phyloP scores from a whole-genome alignment of 2,888 invertebrate genomes.

The Pammene fasciana region DNA sequence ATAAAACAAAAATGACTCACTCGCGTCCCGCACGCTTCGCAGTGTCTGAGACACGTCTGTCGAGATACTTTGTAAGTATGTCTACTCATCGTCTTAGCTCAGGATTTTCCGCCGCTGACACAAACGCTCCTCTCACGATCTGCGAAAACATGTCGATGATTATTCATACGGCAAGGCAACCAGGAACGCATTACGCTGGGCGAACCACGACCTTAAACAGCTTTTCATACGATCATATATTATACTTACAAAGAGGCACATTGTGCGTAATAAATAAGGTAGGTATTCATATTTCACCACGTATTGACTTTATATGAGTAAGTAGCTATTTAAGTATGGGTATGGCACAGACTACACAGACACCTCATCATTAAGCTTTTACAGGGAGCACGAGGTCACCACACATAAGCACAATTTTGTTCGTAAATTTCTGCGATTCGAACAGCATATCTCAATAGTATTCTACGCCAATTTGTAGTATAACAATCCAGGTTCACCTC shows the following conservation, averaged over 20 bases:
- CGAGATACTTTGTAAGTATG: background rate
- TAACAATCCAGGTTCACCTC: too few relatives aligned
- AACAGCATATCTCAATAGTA: too few relatives aligned
- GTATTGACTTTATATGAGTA: too few relatives aligned
- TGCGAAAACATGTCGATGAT: conserved; percentile 41
- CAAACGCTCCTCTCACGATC: conserved; percentile 31
- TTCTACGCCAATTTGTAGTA: too few relatives aligned
- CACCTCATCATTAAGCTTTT: too few relatives aligned
- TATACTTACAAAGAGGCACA: background rate
- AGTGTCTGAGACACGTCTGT: conserved; percentile 18
- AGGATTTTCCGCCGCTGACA: conserved; percentile 47
- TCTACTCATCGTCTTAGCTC: conserved; percentile 47
- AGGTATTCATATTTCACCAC: too few relatives aligned
- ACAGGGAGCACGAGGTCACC: too few relatives aligned
- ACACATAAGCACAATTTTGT: too few relatives aligned
- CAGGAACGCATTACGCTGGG: conserved; percentile 20
- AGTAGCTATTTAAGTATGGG: too few relatives aligned
- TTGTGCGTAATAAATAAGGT: background rate
- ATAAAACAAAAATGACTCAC: conserved; percentile 70
- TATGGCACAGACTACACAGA: too few relatives aligned
- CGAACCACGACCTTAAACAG: conserved; percentile 11
- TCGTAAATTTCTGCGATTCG: too few relatives aligned
- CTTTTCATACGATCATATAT: background rate
- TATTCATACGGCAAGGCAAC: conserved; percentile 40
- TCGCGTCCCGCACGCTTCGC: conserved; percentile 46